Base-by-base conservation (phyloP, 2,113 vertebrate genomes). In the Xenotilapia caudafasciata region DNA sequence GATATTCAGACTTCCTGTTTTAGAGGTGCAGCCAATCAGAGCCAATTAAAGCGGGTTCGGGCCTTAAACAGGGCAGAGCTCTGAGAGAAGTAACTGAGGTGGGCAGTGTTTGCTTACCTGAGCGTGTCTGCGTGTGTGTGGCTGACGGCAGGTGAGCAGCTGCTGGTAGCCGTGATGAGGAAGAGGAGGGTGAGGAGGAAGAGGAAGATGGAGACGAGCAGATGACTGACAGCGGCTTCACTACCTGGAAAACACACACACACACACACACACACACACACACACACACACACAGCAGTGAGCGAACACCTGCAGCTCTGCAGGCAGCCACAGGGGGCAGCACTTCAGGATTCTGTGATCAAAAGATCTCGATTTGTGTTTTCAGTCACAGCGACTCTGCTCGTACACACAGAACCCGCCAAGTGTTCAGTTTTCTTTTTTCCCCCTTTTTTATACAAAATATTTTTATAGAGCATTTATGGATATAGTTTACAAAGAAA, bases 191-290 rank as follows among this genome's bases (percentile, higher is more conserved):
- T n/a, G 94, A 96, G 49, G 97, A 93, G 80, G 97, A 97, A 26
- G 98, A 75, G 23, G 68, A 75, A 47, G 92, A 94, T 79, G 97
- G 92, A 87, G 97, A 96, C 60, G 96, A 89, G 89, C 97, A 96
- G 62, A 97, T 65, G 79, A 96, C 95, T 13, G 95, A 90, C 53
- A 98, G 95, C 0, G 94, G 92, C 91, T 97, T 98, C 90, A 98
- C 94, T 11, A 97, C 96, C 98, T 97, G 83, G 51, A 80, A 90
- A 1, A 79, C 5, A 90, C 5, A 65, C 11, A 80, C n/a, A 70
- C 6, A 84, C 17, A 28, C 13, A 58, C 55, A 58, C 26, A 31
- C 55, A 58, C 55, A 28, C 23, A 56, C 10, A n/a, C 19, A 10
- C 19, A 33, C 26, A 31, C 55, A 17, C 42, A 47, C 45, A 45